Base-by-base conservation (phyloP, 2,797 vertebrate genomes). In the Cygnus olor region DNA sequence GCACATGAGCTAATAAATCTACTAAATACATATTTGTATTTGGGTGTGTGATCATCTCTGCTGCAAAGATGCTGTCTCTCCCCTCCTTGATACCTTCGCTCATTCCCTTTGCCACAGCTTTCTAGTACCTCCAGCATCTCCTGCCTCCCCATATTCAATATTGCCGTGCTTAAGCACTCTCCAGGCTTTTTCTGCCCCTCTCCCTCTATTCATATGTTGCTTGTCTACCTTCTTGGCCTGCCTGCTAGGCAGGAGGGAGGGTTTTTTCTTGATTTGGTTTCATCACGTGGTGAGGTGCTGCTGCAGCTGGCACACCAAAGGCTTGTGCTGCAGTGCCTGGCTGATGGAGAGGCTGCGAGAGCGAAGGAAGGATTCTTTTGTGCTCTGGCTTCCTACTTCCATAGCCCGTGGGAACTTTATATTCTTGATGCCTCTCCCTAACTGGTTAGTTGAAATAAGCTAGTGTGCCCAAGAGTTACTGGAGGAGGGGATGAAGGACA, bases 161-260 rank as follows among this genome's bases (percentile, higher is more conserved):
- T 22, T 64, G 28, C 22, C 51, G 11, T 49, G 6, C n/a, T 51
- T 14, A 21, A 19, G 9, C 70, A 12, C 21, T 20, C 8, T 44
- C 32, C 38, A 3, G 40, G 14, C 1, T 27, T 44, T 72, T 45
- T 54, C 47, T 65, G 27, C 42, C 71, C 47, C 44, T 72, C 21
- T 89, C 22, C 10, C 28, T 47, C 1, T 6, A 0, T 7, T 78
- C 15, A 10, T 27, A 1, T 0, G 5, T 74, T 47, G 40, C 70
- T 17, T 25, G 13, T 32, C 80, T 58, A 28, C 73, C 57, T 47
- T 24, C 79, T 27, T 20, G 40, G 36, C 47, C 71, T 86, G 45
- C 65, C 79, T 28, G 74, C 61, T 36, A 27, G 53, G 49, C 45
- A 24, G 21, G 24, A 74, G 73, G 63, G 68, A 47, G 40, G 38